Conservation (phyloP, 2,888 invertebrate genomes). For the Latheticus oryzae region DNA sequence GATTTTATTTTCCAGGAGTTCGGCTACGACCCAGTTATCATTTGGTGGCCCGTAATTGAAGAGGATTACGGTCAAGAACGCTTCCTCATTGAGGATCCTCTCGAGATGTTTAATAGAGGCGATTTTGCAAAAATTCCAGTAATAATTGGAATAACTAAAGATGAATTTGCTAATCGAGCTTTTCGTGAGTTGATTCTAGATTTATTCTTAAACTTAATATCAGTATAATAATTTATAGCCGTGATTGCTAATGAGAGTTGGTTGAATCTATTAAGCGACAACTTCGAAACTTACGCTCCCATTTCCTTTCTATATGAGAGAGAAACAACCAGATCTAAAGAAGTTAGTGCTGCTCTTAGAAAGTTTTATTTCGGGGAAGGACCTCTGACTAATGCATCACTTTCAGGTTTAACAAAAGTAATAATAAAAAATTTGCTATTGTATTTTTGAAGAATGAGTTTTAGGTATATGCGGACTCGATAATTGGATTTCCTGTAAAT, state of each 20-base stretch:
- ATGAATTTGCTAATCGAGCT: conserved; percentile 75
- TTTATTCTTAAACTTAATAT: no score
- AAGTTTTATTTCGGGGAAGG: conserved; percentile 66
- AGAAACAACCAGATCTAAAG: conserved; percentile 66
- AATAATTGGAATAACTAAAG: conserved; percentile 74
- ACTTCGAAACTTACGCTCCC: conserved; percentile 74
- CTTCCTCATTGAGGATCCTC: conserved; percentile 73
- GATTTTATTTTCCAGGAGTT: conserved; percentile 65
- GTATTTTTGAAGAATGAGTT: conserved; percentile 46
- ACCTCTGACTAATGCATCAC: conserved; percentile 61
- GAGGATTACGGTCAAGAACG: conserved; percentile 75
- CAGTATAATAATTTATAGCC: background rate
- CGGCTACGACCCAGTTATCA: conserved; percentile 67
- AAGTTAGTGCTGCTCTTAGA: conserved; percentile 68
- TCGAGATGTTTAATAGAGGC: conserved; percentile 69
- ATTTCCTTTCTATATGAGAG: conserved; percentile 74
- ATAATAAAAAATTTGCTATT: conserved; percentile 11
- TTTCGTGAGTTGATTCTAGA: no score
- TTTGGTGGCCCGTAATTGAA: conserved; percentile 76
- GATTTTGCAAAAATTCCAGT: conserved; percentile 73
- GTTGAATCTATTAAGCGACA: conserved; percentile 68
- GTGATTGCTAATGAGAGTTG: background rate
- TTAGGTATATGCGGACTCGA: conserved; percentile 71
- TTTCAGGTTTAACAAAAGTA: conserved; percentile 65
- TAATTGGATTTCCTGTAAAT: conserved; percentile 72